phyloP scores from a whole-genome alignment of 2,888 invertebrate genomes.

The Megaustenia siamemsis region DNA sequence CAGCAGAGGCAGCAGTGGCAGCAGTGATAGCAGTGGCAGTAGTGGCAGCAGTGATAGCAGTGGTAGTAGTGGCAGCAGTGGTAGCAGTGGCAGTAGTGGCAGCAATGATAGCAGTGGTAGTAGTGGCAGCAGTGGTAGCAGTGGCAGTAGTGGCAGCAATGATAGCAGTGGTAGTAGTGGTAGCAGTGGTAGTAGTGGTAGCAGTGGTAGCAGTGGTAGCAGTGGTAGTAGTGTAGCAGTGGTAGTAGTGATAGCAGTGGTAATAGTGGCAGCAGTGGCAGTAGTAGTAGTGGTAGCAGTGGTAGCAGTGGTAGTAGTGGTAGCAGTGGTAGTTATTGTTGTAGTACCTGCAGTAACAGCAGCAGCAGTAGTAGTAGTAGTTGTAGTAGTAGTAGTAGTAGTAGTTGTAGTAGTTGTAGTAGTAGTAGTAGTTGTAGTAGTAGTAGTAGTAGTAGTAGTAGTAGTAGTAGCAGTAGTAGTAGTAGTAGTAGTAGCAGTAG shows the following conservation, averaged over 20 bases:
- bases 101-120: slow-evolving; percentile 9
- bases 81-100: not conserved
- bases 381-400: slow-evolving; percentile 5
- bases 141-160: slow-evolving; percentile 9
- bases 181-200: not conserved
- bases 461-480: not conserved
- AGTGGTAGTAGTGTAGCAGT: no score
- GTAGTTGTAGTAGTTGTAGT: not conserved
- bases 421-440: not conserved
- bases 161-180: slow-evolving; percentile 3
- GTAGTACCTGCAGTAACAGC: no score
- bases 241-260: no score
- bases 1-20: no score
- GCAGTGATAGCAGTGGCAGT: not conserved
- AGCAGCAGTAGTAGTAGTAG: not conserved
- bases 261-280: no score
- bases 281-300: no score
- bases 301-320: no score
- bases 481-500: not conserved
- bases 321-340: no score
- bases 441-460: not conserved
- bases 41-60: not conserved
- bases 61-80: not conserved
- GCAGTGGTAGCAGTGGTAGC: not conserved
- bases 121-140: slow-evolving; percentile 9